phyloP scores from a whole-genome alignment of 92 coral and sea anemone genomes.

The Phenganax stokvisi region DNA sequence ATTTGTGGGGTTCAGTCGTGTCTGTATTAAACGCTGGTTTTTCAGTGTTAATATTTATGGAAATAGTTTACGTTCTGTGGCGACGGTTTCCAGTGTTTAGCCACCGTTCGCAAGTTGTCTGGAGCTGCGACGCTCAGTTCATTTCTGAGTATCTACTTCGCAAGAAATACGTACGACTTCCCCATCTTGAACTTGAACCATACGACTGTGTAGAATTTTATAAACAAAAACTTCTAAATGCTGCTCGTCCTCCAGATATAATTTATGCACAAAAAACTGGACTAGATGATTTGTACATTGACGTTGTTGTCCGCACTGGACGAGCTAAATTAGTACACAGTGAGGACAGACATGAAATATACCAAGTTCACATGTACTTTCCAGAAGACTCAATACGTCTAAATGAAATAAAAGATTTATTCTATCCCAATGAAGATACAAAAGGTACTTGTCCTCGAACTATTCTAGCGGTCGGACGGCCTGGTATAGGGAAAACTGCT shows the following conservation, averaged over 20 bases:
- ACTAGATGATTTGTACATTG: conserved; percentile 46
- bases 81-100: not conserved
- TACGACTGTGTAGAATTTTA: not conserved
- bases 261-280: conserved; percentile 7
- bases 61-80: not conserved
- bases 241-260: not conserved
- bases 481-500: conserved; percentile 59
- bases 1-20: not conserved
- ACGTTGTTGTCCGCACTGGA: conserved; percentile 46
- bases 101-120: not conserved
- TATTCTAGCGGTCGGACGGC: conserved; percentile 38
- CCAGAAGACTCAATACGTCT: not conserved
- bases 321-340: conserved; percentile 23
- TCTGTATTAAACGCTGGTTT: not conserved
- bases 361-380: conserved; percentile 16
- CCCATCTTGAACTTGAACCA: not conserved
- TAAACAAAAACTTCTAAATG: not conserved
- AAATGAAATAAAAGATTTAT: conserved; percentile 28
- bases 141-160: not conserved
- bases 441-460: conserved; percentile 26
- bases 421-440: conserved; percentile 42
- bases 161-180: not conserved
- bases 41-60: not conserved
- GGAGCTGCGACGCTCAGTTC: not conserved
- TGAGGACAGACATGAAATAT: conserved; percentile 26